Conservation (phyloP, 1,140 invertebrate species). For the Protaetia brevitarsis region DNA sequence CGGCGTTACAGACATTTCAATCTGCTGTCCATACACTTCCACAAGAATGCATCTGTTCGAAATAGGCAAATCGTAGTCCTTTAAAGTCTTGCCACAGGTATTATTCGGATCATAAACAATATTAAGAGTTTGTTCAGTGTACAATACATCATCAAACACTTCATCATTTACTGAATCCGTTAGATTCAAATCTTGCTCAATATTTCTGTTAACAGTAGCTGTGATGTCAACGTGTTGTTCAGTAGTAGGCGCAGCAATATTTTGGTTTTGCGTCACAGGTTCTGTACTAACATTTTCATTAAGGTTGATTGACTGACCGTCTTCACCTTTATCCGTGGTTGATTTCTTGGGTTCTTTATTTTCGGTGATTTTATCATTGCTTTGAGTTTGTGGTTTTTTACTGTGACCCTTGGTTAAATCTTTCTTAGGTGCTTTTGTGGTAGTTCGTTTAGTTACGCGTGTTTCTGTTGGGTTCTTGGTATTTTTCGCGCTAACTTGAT, state of each 20-base stretch:
- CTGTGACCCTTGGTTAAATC: too few species aligned
- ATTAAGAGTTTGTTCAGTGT: not conserved
- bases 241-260: not conserved
- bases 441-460: not conserved
- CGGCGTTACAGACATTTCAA: constrained; percentile 6
- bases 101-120: not conserved
- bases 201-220: too few species aligned
- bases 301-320: not conserved
- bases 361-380: not conserved
- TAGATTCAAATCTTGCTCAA: constrained; percentile 14
- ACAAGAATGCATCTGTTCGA: not conserved
- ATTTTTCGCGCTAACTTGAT: not conserved
- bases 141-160: not conserved
- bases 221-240: not conserved
- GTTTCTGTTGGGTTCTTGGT: not conserved
- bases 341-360: not conserved
- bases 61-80: constrained; percentile 21
- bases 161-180: constrained; percentile 9
- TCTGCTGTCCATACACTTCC: constrained; percentile 19
- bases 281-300: not conserved
- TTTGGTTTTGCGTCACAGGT: not conserved
- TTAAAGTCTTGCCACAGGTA: not conserved
- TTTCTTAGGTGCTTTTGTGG: not conserved
- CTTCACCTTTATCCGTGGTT: not conserved
- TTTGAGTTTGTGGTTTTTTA: too few species aligned